Conservation (phyloP, 2,797 vertebrate genomes). For the Semotilus atromaculatus region DNA sequence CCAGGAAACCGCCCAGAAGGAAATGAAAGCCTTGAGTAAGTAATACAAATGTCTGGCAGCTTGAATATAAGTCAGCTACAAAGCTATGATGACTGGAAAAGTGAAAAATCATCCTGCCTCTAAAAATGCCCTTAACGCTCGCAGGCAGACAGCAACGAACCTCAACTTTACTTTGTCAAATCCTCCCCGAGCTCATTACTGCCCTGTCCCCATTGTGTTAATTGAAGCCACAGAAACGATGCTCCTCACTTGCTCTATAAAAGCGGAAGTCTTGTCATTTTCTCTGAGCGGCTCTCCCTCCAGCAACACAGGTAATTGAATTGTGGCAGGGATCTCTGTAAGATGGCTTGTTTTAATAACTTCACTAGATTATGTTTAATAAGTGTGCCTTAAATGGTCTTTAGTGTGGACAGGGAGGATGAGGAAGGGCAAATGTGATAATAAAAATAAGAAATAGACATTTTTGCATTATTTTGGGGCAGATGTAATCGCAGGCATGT, state of each 20-base stretch:
- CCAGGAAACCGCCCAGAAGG: background rate
- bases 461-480: conserved; percentile 69
- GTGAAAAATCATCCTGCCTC: conserved; percentile 70
- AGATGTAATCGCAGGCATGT: conserved; percentile 73
- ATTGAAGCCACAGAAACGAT: conserved; percentile 80
- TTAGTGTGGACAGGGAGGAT: conserved; percentile 74
- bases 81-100: conserved; percentile 63
- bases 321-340: conserved; percentile 80
- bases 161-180: conserved; percentile 73
- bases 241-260: conserved; percentile 71
- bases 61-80: conserved; percentile 34
- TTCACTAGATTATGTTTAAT: conserved; percentile 85
- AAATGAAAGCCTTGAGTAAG: conserved; percentile 3
- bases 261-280: conserved; percentile 73
- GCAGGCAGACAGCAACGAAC: conserved; percentile 68
- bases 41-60: conserved; percentile 7
- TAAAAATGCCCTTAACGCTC: conserved; percentile 65
- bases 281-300: conserved; percentile 71
- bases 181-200: conserved; percentile 74
- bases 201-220: conserved; percentile 77
- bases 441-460: conserved; percentile 74
- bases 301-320: conserved; percentile 85
- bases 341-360: conserved; percentile 86
- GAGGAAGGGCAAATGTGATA: conserved; percentile 80
- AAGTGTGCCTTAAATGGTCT: conserved; percentile 80